Percentiles rank a stretch among this genome's conserved stretches.
Conservation (phyloP, 2,113 vertebrate species). For the Perca fluviatilis region DNA sequence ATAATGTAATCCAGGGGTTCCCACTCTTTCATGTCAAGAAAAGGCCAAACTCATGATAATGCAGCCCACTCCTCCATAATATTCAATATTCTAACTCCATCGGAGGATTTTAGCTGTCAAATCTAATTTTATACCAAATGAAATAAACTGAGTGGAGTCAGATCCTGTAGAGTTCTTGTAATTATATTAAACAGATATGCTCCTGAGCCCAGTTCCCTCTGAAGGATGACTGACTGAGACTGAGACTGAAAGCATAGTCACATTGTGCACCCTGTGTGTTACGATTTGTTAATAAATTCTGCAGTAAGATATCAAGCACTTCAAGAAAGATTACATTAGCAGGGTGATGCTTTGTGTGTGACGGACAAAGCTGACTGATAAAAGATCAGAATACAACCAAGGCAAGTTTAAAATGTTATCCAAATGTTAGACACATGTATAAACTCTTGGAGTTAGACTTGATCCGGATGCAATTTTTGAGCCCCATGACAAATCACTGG, state of each 20-base stretch:
- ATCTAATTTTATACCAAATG: slow-evolving; percentile 26
- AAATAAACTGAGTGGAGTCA: slow-evolving; percentile 16
- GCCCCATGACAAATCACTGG: neutral
- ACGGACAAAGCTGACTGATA: neutral
- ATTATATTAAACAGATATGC: neutral
- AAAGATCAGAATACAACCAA: neutral
- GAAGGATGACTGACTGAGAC: neutral
- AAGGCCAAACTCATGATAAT: neutral
- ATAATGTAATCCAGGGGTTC: neutral
- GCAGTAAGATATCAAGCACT: neutral
- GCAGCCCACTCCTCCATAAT: too few species aligned
- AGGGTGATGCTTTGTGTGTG: neutral
- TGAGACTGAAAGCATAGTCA: neutral
- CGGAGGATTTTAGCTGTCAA: neutral
- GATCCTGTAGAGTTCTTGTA: slow-evolving; percentile 21
- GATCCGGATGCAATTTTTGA: neutral
- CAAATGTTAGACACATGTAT: neutral
- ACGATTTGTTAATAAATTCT: neutral
- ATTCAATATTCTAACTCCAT: neutral
- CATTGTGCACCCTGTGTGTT: neutral
- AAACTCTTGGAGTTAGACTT: neutral
- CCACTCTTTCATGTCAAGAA: slow-evolving; percentile 7
- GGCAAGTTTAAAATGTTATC: neutral
- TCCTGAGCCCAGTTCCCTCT: neutral
- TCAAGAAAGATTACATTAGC: neutral